phyloP scores from a whole-genome alignment of 1,140 invertebrate species.

The Drosophila pseudoobscura region DNA sequence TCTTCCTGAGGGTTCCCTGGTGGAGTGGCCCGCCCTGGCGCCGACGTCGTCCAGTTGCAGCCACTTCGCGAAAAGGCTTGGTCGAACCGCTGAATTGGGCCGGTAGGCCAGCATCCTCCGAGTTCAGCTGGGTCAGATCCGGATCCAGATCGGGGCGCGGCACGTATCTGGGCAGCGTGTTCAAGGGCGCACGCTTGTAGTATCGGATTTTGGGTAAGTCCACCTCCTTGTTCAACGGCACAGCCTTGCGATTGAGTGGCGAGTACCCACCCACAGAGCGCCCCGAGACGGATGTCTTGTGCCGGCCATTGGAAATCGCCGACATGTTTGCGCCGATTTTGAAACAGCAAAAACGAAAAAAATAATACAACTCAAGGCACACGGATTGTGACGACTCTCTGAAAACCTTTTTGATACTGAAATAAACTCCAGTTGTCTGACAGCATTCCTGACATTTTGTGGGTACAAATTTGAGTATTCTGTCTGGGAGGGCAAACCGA shows the following conservation, averaged over 20 bases:
- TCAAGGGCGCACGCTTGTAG: no score
- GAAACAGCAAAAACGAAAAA: constrained; percentile 48
- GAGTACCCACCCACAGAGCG: constrained; percentile 19
- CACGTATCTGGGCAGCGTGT: no score
- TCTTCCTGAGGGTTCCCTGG: constrained; percentile 28
- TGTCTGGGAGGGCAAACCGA: no score
- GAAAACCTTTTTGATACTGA: no score
- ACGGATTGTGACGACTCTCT: no score
- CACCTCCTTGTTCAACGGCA: constrained; percentile 51
- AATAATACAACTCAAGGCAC: no score
- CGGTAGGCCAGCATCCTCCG: constrained; percentile 14
- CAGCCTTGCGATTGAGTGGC: constrained; percentile 7
- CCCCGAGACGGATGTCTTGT: constrained; percentile 12
- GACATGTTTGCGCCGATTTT: constrained; percentile 53
- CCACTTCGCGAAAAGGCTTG: constrained; percentile 25
- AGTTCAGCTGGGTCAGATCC: constrained; percentile 28
- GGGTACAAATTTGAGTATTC: no score
- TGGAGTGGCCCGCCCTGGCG: constrained; percentile 39
- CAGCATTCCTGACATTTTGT: no score
- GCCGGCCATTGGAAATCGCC: no score
- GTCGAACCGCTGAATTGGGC: constrained; percentile 50
- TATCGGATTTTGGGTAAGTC: no score
- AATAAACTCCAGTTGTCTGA: no score
- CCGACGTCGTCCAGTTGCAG: constrained; percentile 8
- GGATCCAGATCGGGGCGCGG: constrained; percentile 4